Evolutionary conservation across 2,888 invertebrate species (phyloP), one percentile per base, ranked within the genome.

Genomic region (Allophyes oxyacanthae): DNA sequence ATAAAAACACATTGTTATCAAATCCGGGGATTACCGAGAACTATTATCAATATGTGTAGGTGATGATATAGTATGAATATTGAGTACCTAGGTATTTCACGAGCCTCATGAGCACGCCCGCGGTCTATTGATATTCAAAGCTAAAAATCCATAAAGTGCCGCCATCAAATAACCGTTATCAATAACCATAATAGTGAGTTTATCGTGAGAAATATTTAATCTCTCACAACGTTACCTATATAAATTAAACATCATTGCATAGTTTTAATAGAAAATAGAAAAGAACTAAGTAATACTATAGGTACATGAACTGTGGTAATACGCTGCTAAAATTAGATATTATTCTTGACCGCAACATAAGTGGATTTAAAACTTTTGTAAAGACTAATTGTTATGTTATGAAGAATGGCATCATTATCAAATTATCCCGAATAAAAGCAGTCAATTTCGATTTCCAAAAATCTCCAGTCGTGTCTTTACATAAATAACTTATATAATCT

Each of bases 101-200:
- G 64, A 64, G 48, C 53, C 26, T 38, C 41, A 34, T 57, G 57
- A 49, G 36, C 40, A 61, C 46, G 33, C 20, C 37, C 48, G 28
- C 10, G 49, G 58, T 62, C 65, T 64, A 64, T 60, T 64, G 57
- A 48, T 59, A 64, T 72, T 60, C 48, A 51, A 49, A 54, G 56
- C 63, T 70, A 61, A 1, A 77, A 79, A 78, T 70, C 72, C 65
- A 77, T 73, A 84, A 83, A 86, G 64, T 42, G 46, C 80, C 82
- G 79, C 78, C 84, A 86, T 87, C 83, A 65, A 62, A 60, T 67
- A 64, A 36, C 36, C 66, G 73, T 64, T 73, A 71, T 68, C 43
- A 53, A 48, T 64, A 49, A 42, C 64, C 62, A 43, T 64, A 70
- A 69, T 71, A 54, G 51, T 53, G 42, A 36, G 28, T 55, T 64